Evolutionary conservation across 2,888 invertebrate genomes (phyloP).

Genomic region (Acheta domesticus): DNA sequence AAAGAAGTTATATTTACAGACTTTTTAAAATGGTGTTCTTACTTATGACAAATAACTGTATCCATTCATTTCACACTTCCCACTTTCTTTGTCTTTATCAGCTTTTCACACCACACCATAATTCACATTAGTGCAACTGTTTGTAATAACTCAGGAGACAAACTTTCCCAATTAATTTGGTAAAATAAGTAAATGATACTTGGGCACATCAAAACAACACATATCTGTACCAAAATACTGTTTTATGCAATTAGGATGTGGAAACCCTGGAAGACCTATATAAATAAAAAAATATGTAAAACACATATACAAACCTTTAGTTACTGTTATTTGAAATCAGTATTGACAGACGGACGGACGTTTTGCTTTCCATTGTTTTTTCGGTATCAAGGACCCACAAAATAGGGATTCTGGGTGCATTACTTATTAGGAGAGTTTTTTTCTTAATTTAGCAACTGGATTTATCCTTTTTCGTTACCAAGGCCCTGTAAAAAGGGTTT

Average conservation of each 20-base stretch:
- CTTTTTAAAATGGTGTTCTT: not conserved
- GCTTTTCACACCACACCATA: not conserved
- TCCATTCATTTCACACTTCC: not conserved
- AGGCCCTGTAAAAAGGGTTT: too few species aligned
- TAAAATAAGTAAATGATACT: constrained; percentile 4
- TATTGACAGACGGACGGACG: too few species aligned
- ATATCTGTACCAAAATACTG: not conserved
- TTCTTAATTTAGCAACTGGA: too few species aligned
- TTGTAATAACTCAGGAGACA: not conserved
- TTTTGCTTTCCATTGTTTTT: too few species aligned
- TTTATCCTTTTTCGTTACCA: too few species aligned
- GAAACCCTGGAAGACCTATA: not conserved
- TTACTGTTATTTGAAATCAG: too few species aligned
- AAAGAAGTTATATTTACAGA: constrained; percentile 1
- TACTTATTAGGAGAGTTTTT: too few species aligned
- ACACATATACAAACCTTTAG: too few species aligned
- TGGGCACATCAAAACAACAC: not conserved
- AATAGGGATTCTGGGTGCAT: too few species aligned
- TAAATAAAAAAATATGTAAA: too few species aligned
- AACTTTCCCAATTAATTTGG: not conserved
- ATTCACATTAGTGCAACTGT: not conserved
- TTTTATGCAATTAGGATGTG: too few species aligned
- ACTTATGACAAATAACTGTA: not conserved
- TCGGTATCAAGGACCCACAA: too few species aligned
- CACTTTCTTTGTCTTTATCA: not conserved